A percentile compares a stretch with the other conserved stretches of the same genome.
Evolutionary conservation across 2,113 vertebrate genomes (phyloP).

Genomic region (Cardinalis cardinalis): DNA sequence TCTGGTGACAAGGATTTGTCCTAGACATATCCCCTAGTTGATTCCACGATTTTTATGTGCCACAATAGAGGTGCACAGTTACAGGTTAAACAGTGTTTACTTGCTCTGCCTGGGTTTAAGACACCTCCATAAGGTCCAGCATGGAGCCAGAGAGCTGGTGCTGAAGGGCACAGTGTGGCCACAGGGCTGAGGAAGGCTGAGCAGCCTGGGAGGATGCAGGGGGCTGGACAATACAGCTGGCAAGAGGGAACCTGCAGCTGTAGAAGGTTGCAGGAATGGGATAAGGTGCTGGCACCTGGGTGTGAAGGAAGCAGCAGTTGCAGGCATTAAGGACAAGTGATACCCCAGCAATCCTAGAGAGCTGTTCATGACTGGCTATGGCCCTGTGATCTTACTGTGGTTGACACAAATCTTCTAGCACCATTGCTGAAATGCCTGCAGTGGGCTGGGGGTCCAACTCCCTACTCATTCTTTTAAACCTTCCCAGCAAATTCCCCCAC

Average conservation of each 20-base stretch:
- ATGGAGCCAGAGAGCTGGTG: neutral
- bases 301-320: neutral
- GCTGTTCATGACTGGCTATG: rapidly evolving
- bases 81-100: neutral
- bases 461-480: neutral
- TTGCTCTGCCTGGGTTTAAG: neutral
- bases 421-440: neutral
- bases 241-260: neutral
- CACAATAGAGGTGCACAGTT: neutral
- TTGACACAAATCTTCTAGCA: neutral
- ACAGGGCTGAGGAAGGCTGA: neutral
- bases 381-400: neutral
- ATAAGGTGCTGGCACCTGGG: neutral
- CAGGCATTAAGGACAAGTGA: neutral
- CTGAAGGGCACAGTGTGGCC: neutral
- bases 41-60: neutral
- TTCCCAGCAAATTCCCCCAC: rapidly evolving
- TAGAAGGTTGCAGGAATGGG: neutral
- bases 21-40: neutral
- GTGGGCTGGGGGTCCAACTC: neutral
- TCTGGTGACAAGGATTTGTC: neutral
- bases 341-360: neutral
- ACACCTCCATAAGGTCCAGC: neutral
- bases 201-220: neutral
- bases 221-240: neutral